Conservation (phyloP, 2,888 invertebrate species). For the Entomobrya multifasciata region DNA sequence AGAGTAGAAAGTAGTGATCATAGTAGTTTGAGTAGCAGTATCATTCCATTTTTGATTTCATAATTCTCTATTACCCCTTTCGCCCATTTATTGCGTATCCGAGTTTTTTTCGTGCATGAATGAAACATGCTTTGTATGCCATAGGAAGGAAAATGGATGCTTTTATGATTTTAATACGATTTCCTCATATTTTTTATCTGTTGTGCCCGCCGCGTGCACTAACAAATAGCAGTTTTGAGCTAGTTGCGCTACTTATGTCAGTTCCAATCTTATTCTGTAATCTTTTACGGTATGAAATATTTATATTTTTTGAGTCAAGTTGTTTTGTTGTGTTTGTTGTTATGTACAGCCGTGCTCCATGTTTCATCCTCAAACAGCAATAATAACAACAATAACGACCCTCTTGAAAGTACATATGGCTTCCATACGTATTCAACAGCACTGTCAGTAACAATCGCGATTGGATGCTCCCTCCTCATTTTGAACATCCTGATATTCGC, state of each 20-base stretch:
- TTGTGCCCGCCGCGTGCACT: neutral
- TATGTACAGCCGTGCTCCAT: slow-evolving; percentile 48
- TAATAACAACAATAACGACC: slow-evolving; percentile 57
- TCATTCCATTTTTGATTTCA: neutral
- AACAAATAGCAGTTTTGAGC: no score
- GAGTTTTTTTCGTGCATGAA: no score
- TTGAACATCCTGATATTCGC: slow-evolving; percentile 96
- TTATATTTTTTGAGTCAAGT: slow-evolving; percentile 18
- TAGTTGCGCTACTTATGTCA: no score
- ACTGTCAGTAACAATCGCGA: slow-evolving; percentile 88
- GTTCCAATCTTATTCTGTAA: neutral
- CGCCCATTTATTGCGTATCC: neutral
- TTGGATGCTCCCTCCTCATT: slow-evolving; percentile 89
- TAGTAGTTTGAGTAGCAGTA: neutral
- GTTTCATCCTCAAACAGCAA: slow-evolving; percentile 33
- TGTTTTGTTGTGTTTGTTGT: no score
- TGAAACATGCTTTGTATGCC: neutral
- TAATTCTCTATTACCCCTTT: neutral
- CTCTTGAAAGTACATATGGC: slow-evolving; percentile 65
- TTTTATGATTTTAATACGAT: slow-evolving; percentile 24
- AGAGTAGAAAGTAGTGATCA: slow-evolving; percentile 9
- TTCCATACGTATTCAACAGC: slow-evolving; percentile 95
- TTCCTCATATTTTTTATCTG: slow-evolving; percentile 10
- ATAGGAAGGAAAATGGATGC: neutral
- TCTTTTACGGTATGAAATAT: neutral